These are phyloP conservation scores for Coreius guichenoti DNA, from an alignment of 2,797 vertebrate species.

Conservation along the genomic window DNA sequence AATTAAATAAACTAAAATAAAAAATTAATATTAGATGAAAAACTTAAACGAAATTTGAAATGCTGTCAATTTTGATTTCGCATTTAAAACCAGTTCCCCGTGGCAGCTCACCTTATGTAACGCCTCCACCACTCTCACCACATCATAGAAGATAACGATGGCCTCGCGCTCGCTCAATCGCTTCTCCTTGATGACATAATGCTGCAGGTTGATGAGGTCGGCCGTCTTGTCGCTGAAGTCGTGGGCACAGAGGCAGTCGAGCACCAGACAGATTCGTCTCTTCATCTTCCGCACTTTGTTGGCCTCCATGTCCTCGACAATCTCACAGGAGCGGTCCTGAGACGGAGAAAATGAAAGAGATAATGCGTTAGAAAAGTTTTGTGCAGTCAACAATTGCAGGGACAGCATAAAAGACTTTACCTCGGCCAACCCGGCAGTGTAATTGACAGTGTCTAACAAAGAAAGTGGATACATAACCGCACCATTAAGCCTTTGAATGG, in stretches of 20 bases:
- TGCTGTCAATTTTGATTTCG: not conserved
- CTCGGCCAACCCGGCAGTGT: not conserved
- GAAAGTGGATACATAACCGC: not conserved
- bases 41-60: not conserved
- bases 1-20: not conserved
- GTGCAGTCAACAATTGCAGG: not conserved
- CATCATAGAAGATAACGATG: slow-evolving; percentile 97
- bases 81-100: not conserved
- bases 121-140: slow-evolving; percentile 97
- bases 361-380: not conserved
- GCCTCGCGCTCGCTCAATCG: slow-evolving; percentile 95
- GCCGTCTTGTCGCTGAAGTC: slow-evolving; percentile 98
- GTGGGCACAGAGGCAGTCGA: slow-evolving; percentile 97
- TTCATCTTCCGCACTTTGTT: slow-evolving; percentile 92
- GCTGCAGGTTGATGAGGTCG: slow-evolving; percentile 98
- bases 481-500: slow-evolving; percentile 15
- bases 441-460: slow-evolving; percentile 4
- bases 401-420: not conserved
- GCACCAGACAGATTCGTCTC: slow-evolving; percentile 96
- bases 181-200: slow-evolving; percentile 99
- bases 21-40: not conserved
- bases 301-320: slow-evolving; percentile 90
- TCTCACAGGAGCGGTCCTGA: slow-evolving; percentile 94
- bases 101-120: slow-evolving; percentile 89
- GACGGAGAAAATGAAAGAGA: not conserved